Evolutionary conservation across 2,797 vertebrate species (phyloP).

Genomic region (Syngnathus acus): DNA sequence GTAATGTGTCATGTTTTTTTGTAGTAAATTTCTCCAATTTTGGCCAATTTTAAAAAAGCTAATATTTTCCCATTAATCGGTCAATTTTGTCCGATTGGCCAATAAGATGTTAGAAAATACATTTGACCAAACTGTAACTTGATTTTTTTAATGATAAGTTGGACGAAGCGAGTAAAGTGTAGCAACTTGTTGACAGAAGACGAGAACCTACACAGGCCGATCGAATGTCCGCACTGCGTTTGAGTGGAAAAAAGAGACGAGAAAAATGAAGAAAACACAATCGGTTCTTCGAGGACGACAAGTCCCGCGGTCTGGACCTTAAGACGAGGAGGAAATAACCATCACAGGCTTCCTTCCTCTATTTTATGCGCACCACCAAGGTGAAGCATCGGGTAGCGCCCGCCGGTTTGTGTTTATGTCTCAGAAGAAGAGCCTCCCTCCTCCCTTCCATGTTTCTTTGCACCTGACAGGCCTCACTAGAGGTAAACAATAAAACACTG

Average conservation of each 20-base stretch:
- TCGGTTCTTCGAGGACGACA: background rate
- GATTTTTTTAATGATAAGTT: no score
- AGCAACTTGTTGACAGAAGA: background rate
- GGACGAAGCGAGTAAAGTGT: background rate
- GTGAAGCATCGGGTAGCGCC: slow-evolving; percentile 23
- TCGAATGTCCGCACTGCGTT: background rate
- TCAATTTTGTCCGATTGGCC: no score
- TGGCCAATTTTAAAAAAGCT: no score
- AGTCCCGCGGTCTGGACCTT: background rate
- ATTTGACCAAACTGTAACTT: no score
- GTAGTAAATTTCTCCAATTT: no score
- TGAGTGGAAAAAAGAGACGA: background rate
- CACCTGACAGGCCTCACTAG: slow-evolving; percentile 38
- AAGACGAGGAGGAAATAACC: background rate
- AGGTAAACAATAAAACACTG: slow-evolving; percentile 20
- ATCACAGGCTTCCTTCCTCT: slow-evolving; percentile 13
- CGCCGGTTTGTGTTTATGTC: slow-evolving; percentile 20
- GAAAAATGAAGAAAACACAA: background rate
- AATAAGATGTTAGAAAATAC: no score
- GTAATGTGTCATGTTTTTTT: no score
- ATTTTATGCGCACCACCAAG: background rate
- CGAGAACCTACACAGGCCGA: background rate
- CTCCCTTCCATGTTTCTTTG: slow-evolving; percentile 8
- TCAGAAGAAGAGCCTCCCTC: slow-evolving; percentile 23
- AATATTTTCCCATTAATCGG: no score